Conservation (phyloP, 2,797 vertebrate genomes). For the Anguilla pacifica region DNA sequence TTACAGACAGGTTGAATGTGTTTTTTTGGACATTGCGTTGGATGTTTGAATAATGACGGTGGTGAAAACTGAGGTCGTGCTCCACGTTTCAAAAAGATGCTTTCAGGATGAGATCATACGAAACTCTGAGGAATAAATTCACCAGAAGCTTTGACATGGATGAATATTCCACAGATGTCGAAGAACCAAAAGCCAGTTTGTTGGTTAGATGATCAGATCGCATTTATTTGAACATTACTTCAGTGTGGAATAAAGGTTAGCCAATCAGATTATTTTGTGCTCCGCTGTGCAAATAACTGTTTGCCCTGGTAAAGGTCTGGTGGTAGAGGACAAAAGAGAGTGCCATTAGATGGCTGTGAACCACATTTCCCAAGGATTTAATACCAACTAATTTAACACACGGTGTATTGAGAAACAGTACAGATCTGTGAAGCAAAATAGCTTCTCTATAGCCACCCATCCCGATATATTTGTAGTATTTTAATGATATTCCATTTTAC, state of each 20-base stretch:
- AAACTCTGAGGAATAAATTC: background rate
- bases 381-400: background rate
- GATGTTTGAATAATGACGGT: conserved; percentile 14
- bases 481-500: background rate
- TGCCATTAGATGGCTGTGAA: background rate
- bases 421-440: background rate
- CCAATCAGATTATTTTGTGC: background rate
- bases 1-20: background rate
- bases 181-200: background rate
- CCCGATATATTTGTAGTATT: background rate
- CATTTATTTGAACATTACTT: background rate
- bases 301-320: background rate
- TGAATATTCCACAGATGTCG: background rate
- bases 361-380: background rate
- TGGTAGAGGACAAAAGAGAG: background rate
- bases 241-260: background rate
- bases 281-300: background rate
- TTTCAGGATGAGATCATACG: background rate
- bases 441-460: background rate
- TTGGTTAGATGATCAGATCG: background rate
- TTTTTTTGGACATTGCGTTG: background rate
- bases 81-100: background rate
- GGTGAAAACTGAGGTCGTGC: background rate
- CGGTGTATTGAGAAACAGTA: background rate
- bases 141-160: background rate